Evolutionary conservation across 1,140 invertebrate species (phyloP).

Genomic region (Papilio xuthus): DNA sequence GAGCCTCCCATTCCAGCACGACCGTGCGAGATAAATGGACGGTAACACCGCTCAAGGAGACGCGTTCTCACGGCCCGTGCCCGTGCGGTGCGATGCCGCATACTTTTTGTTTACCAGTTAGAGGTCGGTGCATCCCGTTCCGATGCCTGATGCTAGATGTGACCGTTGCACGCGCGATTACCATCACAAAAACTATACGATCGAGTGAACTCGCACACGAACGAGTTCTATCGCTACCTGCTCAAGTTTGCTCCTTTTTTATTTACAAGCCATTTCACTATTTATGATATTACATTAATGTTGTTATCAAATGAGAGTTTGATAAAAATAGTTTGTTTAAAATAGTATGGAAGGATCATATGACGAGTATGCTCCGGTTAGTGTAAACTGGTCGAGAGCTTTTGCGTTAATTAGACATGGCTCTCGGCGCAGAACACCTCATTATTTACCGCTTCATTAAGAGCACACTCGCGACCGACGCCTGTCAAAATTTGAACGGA

Average conservation of each 20-base stretch:
- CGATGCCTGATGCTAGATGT: constrained; percentile 68
- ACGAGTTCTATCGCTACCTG: constrained; percentile 65
- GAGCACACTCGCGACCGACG: constrained; percentile 71
- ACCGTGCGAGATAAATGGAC: constrained; percentile 79
- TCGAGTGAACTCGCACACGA: constrained; percentile 51
- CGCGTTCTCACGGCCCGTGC: constrained; percentile 80
- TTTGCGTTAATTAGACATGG: constrained; percentile 74
- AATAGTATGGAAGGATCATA: constrained; percentile 41
- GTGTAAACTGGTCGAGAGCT: constrained; percentile 52
- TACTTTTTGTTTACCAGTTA: constrained; percentile 79
- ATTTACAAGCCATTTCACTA: constrained; percentile 43
- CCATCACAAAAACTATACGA: constrained; percentile 69
- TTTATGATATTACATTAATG: constrained; percentile 46
- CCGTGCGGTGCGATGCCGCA: constrained; percentile 48
- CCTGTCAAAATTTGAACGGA: constrained; percentile 77
- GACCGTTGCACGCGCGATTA: constrained; percentile 73
- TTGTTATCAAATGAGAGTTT: constrained; percentile 31
- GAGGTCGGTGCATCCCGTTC: constrained; percentile 68
- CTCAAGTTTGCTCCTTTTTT: constrained; percentile 47
- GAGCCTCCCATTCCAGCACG: constrained; percentile 76
- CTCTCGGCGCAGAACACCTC: constrained; percentile 71
- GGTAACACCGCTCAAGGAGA: constrained; percentile 63
- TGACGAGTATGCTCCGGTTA: constrained; percentile 10
- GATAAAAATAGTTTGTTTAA: too few species aligned
- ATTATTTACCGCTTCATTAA: constrained; percentile 81